These are phyloP conservation scores for Cosmorhoe ocellata DNA, from an alignment of 2,888 invertebrate genomes.

Conservation along the genomic window DNA sequence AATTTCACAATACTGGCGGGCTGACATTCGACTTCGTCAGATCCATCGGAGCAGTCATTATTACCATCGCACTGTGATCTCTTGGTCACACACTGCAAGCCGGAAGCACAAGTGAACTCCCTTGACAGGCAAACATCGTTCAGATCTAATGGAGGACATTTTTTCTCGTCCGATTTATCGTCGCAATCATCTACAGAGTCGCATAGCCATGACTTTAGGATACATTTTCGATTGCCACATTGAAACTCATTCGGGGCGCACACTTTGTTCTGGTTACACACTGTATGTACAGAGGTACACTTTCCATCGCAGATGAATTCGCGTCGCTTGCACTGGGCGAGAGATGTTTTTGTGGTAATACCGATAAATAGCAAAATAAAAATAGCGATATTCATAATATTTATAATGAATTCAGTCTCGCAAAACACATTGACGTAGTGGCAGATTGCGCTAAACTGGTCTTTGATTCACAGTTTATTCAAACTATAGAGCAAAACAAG, in stretches of 20 bases:
- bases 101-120: background rate
- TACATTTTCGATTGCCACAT: background rate
- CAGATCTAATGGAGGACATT: background rate
- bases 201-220: background rate
- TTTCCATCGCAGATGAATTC: conserved; percentile 1
- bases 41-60: background rate
- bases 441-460: background rate
- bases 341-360: background rate
- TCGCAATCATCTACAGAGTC: background rate
- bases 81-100: background rate
- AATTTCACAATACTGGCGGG: background rate
- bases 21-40: background rate
- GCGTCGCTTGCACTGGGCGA: background rate
- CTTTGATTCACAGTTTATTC: background rate
- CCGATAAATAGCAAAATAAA: background rate
- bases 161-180: background rate
- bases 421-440: background rate
- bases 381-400: background rate
- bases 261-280: conserved; percentile 1
- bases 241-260: conserved; percentile 4
- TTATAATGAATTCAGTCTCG: too few species aligned
- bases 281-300: background rate
- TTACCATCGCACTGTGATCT: background rate
- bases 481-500: background rate
- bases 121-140: background rate